A percentile compares a stretch with the other conserved stretches of the same genome.
Evolutionary conservation across 2,888 invertebrate genomes (phyloP).

Genomic region (Antitype chi): DNA sequence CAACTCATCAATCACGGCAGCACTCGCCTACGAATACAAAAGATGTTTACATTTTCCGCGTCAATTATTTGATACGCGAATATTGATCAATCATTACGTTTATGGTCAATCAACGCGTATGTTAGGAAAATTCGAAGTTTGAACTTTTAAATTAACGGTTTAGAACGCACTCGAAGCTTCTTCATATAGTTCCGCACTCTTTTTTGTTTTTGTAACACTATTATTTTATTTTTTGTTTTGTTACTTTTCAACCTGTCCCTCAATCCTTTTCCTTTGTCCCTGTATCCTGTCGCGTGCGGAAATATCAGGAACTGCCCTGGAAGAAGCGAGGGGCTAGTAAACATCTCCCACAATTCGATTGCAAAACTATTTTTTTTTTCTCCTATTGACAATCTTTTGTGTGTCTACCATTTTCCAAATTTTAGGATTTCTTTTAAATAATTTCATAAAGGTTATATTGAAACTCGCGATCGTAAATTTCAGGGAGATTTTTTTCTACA

Average conservation of each 20-base stretch:
- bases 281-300: slow-evolving; percentile 72
- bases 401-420: slow-evolving; percentile 31
- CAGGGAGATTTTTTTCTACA: slow-evolving; percentile 12
- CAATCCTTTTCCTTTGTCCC: slow-evolving; percentile 65
- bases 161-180: slow-evolving; percentile 66
- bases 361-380: slow-evolving; percentile 30
- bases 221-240: slow-evolving; percentile 69
- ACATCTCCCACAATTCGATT: slow-evolving; percentile 30
- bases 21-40: slow-evolving; percentile 82
- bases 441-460: slow-evolving; percentile 10
- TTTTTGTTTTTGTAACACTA: slow-evolving; percentile 65
- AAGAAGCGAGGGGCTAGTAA: slow-evolving; percentile 41
- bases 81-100: slow-evolving; percentile 62
- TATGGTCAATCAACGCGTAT: slow-evolving; percentile 42
- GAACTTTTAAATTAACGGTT: slow-evolving; percentile 32
- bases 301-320: slow-evolving; percentile 52
- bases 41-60: slow-evolving; percentile 75
- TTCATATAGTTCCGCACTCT: slow-evolving; percentile 75
- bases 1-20: slow-evolving; percentile 87
- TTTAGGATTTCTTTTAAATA: neutral
- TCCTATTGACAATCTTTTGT: slow-evolving; percentile 20
- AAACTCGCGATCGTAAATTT: slow-evolving; percentile 33
- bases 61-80: slow-evolving; percentile 56
- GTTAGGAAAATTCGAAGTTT: slow-evolving; percentile 42
- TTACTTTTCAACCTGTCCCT: slow-evolving; percentile 65